These are phyloP conservation scores for Pseudorhiza aurosa DNA, from an alignment of 30 jellyfish, hydroid and myxozoan genomes.

Conservation along the genomic window DNA sequence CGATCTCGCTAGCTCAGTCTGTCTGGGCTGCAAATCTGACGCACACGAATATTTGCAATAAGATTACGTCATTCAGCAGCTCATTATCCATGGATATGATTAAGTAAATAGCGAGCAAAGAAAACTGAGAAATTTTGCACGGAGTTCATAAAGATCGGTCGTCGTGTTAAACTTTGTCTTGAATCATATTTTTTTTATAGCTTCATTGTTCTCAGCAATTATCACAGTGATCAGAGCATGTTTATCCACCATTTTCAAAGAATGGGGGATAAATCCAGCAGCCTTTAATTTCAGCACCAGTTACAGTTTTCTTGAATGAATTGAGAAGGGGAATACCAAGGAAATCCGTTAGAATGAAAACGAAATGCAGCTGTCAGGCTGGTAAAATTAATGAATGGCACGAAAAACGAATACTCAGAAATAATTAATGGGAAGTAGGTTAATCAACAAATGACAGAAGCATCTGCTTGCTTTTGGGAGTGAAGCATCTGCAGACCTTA, in stretches of 20 bases:
- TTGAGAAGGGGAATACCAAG: neutral
- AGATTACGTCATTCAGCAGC: neutral
- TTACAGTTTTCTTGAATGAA: neutral
- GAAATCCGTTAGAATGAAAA: neutral
- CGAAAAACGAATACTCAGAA: no score
- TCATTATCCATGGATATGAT: slow-evolving; percentile 2
- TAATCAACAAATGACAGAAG: no score
- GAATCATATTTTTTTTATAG: neutral
- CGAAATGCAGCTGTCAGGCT: no score
- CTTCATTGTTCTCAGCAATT: neutral
- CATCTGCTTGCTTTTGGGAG: no score
- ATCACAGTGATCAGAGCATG: neutral
- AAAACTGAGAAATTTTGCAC: slow-evolving; percentile 1
- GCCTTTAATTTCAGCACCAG: slow-evolving; percentile 2
- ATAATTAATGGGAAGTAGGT: no score
- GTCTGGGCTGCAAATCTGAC: slow-evolving; percentile 48
- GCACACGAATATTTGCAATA: slow-evolving; percentile 21
- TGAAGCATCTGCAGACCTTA: no score
- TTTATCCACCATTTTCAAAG: neutral
- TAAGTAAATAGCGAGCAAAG: neutral
- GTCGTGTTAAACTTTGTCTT: neutral
- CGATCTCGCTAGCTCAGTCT: slow-evolving; percentile 34
- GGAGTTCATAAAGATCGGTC: neutral
- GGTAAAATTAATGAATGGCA: no score
- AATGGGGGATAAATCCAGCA: neutral